Percentiles rank a stretch among this genome's conserved stretches.
These are phyloP conservation scores for Chroicocephalus ridibundus DNA, from an alignment of 2,113 vertebrate species.

Conservation along the genomic window DNA sequence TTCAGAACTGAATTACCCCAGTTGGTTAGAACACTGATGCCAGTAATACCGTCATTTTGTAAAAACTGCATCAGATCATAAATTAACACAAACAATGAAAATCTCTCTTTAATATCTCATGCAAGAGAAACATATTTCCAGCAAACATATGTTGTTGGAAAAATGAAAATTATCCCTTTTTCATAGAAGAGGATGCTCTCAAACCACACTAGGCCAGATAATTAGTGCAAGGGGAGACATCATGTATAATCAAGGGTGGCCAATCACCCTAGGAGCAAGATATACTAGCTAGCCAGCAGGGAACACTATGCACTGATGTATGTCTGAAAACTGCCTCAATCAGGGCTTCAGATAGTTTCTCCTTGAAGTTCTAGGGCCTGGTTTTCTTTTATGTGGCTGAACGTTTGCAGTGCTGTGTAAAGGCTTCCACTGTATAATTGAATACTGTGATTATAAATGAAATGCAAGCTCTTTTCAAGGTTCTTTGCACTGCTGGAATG, in stretches of 20 bases:
- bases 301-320: neutral
- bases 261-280: neutral
- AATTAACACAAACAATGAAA: neutral
- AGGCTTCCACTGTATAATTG: neutral
- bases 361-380: neutral
- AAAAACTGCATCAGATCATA: neutral
- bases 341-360: neutral
- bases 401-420: neutral
- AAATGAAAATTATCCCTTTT: neutral
- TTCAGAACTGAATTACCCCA: neutral
- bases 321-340: neutral
- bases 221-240: neutral
- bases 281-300: neutral
- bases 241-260: neutral
- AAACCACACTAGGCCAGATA: neutral
- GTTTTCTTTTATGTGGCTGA: neutral
- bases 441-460: neutral
- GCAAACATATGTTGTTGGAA: neutral
- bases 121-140: neutral
- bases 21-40: neutral
- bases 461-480: neutral
- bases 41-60: neutral
- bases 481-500: neutral
- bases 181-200: neutral
- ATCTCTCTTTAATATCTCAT: neutral